These are phyloP conservation scores for Addax nasomaculatus DNA, from an alignment of 2,113 vertebrate species.

Conservation along the genomic window DNA sequence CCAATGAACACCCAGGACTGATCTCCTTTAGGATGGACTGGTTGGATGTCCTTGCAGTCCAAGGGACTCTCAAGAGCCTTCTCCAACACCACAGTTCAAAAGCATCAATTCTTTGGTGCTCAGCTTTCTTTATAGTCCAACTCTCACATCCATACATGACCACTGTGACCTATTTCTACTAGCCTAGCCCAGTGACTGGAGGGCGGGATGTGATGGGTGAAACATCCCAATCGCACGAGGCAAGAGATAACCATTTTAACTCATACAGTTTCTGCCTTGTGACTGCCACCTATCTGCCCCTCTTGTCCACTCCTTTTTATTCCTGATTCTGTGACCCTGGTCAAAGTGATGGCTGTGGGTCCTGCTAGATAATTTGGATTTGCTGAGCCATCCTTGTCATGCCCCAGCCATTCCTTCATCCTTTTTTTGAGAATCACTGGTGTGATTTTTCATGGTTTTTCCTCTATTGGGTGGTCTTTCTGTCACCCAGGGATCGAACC, in stretches of 20 bases:
- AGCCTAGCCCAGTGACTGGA: neutral
- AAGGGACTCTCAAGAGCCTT: too few species aligned
- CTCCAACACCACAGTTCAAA: too few species aligned
- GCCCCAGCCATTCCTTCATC: neutral
- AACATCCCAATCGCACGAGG: neutral
- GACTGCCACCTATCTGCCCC: neutral
- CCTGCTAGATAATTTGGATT: neutral
- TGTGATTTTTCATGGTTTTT: neutral
- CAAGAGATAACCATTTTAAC: neutral
- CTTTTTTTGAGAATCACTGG: neutral
- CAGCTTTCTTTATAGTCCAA: too few species aligned
- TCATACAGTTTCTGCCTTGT: neutral
- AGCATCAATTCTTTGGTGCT: too few species aligned
- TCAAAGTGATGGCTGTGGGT: neutral
- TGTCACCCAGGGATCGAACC: neutral
- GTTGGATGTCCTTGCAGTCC: too few species aligned
- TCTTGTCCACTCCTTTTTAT: neutral
- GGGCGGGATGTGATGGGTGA: neutral
- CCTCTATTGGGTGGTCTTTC: neutral
- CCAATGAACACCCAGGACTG: too few species aligned
- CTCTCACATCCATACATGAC: too few species aligned
- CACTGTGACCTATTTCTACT: neutral
- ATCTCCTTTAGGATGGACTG: too few species aligned
- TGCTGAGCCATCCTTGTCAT: neutral
- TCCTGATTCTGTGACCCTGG: neutral